Conservation (phyloP, 2,888 invertebrate genomes). For the Onchidella celtica region DNA sequence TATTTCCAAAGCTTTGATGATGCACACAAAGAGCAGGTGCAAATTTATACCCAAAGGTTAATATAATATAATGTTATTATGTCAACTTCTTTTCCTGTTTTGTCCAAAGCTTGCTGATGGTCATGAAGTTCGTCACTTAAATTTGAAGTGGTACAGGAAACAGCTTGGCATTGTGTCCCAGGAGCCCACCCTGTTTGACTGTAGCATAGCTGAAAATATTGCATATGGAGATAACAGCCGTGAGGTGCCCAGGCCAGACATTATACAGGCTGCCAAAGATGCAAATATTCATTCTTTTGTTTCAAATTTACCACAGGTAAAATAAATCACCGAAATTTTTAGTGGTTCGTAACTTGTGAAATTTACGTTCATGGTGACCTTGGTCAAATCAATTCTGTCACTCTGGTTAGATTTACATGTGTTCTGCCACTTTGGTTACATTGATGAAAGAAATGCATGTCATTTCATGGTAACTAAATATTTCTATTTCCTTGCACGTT, state of each 20-base stretch:
- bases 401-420: background rate
- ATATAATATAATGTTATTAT: no score
- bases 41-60: no score
- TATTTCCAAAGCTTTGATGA: no score
- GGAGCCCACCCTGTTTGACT: conserved; percentile 94
- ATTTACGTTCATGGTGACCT: background rate
- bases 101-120: conserved; percentile 75
- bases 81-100: background rate
- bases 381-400: background rate
- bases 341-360: background rate
- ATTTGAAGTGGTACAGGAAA: conserved; percentile 85
- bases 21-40: no score
- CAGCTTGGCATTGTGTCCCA: conserved; percentile 95
- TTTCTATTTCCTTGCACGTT: no score
- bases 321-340: conserved; percentile 14
- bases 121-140: conserved; percentile 85
- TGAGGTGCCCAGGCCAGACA: conserved; percentile 86
- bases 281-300: conserved; percentile 95
- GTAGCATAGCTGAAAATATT: conserved; percentile 93
- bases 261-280: conserved; percentile 85
- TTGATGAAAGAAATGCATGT: no score
- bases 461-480: no score
- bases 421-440: background rate
- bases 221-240: conserved; percentile 92
- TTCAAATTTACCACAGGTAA: conserved; percentile 84